Percentiles rank a stretch among this genome's conserved stretches.
Evolutionary conservation across 2,888 invertebrate genomes (phyloP).

Genomic region (Diplazon laetatorius): DNA sequence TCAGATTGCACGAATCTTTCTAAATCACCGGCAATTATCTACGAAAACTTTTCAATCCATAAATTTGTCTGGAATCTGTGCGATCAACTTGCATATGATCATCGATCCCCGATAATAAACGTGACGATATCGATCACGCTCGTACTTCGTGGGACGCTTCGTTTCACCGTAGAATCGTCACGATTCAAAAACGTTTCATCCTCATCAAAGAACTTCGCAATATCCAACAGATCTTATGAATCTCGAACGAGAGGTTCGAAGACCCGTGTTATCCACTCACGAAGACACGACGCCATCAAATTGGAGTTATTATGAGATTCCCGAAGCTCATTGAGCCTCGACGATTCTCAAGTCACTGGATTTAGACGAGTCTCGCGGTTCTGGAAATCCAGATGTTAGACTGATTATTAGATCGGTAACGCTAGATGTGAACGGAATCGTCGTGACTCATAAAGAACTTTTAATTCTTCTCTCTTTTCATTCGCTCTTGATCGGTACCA

Average conservation of each 20-base stretch:
- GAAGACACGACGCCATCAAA: slow-evolving; percentile 32
- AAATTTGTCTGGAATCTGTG: neutral
- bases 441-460: slow-evolving; percentile 52
- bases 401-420: slow-evolving; percentile 42
- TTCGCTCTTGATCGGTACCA: too few relatives aligned
- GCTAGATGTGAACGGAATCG: slow-evolving; percentile 39
- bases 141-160: slow-evolving; percentile 44
- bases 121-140: slow-evolving; percentile 9
- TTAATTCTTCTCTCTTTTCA: slow-evolving; percentile 33
- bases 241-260: slow-evolving; percentile 30
- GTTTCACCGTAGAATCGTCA: slow-evolving; percentile 60
- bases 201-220: slow-evolving; percentile 37
- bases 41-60: too few relatives aligned
- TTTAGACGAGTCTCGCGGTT: slow-evolving; percentile 1
- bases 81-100: neutral
- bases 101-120: slow-evolving; percentile 23
- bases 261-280: slow-evolving; percentile 42
- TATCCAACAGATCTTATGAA: too few relatives aligned
- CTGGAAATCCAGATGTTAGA: slow-evolving; percentile 35
- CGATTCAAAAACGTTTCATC: slow-evolving; percentile 58
- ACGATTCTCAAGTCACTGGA: neutral
- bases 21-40: too few relatives aligned
- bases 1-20: too few relatives aligned
- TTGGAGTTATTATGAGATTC: slow-evolving; percentile 45
- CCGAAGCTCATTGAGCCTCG: neutral